These are phyloP conservation scores for Oreochromis mossambicus DNA, from an alignment of 2,797 vertebrate genomes.

Conservation along the genomic window DNA sequence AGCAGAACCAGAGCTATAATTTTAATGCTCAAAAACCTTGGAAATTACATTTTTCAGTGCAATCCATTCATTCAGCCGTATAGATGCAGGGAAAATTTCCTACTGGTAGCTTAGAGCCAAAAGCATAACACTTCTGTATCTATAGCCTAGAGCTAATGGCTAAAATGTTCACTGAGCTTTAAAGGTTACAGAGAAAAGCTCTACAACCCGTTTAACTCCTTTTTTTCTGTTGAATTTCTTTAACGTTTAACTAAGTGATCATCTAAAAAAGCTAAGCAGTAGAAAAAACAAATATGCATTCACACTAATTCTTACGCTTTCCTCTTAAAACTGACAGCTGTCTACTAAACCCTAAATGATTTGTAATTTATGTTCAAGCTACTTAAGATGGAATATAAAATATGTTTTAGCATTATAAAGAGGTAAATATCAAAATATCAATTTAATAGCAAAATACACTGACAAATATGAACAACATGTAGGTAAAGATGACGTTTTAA, in stretches of 20 bases:
- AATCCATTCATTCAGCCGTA: neutral
- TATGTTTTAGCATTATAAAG: neutral
- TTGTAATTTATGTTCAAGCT: neutral
- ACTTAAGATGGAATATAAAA: neutral
- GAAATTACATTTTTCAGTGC: neutral
- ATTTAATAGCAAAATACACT: neutral
- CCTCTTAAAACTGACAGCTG: neutral
- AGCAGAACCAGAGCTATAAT: neutral
- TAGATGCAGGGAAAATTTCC: neutral
- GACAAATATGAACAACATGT: neutral
- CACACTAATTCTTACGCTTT: neutral
- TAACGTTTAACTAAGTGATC: neutral
- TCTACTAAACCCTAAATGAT: neutral
- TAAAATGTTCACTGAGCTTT: neutral
- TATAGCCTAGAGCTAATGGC: neutral
- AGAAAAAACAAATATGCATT: neutral
- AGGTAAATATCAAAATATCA: neutral
- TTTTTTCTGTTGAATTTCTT: neutral
- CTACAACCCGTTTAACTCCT: neutral
- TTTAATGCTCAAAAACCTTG: neutral
- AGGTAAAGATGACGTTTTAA: neutral
- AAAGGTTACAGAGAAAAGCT: neutral
- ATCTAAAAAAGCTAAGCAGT: neutral
- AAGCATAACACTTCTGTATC: neutral
- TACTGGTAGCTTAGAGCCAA: neutral